phyloP scores from a whole-genome alignment of 2,113 vertebrate species.

The Mesoclemmys tuberculata region DNA sequence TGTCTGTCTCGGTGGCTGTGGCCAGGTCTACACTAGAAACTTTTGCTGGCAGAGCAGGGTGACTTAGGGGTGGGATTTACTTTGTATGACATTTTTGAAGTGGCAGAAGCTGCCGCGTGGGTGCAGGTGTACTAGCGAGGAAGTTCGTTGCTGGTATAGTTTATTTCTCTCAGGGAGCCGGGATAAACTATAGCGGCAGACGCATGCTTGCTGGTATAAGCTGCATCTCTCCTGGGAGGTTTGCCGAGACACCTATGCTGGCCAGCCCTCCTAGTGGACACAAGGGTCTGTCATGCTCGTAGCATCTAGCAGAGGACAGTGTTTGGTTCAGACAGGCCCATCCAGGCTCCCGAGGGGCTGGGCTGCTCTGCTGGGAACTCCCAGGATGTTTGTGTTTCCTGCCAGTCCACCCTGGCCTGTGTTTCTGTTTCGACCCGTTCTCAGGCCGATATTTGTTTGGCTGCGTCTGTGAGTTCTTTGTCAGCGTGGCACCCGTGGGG shows the following conservation, averaged over 20 bases:
- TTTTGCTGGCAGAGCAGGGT: background rate
- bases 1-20: background rate
- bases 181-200: background rate
- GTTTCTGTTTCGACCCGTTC: constrained; percentile 42
- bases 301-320: rapidly evolving
- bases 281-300: rapidly evolving
- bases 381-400: no score
- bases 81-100: background rate
- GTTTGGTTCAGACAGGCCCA: rapidly evolving
- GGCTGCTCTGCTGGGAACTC: background rate
- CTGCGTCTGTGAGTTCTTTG: background rate
- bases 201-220: background rate
- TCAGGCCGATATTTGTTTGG: background rate
- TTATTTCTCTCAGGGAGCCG: background rate
- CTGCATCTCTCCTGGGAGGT: background rate
- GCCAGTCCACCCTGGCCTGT: background rate
- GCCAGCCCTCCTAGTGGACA: background rate
- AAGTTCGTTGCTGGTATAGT: background rate
- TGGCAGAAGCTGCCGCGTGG: background rate
- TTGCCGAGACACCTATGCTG: background rate
- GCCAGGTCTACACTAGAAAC: background rate
- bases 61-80: no score
- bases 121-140: background rate
- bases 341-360: background rate
- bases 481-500: background rate